A percentile compares a stretch with the other conserved stretches of the same genome.
phyloP scores from a whole-genome alignment of 1,140 invertebrate genomes.

The Thaumetopoea pityocampa region DNA sequence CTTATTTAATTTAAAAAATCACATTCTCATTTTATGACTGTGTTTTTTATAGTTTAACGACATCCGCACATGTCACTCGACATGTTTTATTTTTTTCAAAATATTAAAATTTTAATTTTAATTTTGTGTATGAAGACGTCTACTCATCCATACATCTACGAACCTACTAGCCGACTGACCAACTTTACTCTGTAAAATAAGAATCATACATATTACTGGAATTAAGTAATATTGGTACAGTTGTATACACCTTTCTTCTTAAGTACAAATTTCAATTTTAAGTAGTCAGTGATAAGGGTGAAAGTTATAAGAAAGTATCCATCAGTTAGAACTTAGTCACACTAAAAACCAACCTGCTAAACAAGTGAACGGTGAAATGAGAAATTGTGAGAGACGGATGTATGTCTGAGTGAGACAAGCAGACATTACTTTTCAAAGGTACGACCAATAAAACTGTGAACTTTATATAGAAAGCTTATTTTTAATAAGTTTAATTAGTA shows the following conservation, averaged over 20 bases:
- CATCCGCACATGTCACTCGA: slow-evolving; percentile 40
- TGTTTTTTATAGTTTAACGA: slow-evolving; percentile 24
- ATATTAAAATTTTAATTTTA: slow-evolving; percentile 17
- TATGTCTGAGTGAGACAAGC: slow-evolving; percentile 43
- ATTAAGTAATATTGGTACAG: slow-evolving; percentile 35
- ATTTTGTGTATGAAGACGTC: slow-evolving; percentile 29
- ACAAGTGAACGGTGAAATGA: slow-evolving; percentile 74
- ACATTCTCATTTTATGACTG: slow-evolving; percentile 42
- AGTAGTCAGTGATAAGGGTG: slow-evolving; percentile 13
- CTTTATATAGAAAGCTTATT: too few species aligned
- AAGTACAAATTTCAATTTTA: slow-evolving; percentile 17
- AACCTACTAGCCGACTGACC: slow-evolving; percentile 73
- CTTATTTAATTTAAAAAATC: slow-evolving; percentile 20
- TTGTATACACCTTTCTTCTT: slow-evolving; percentile 31
- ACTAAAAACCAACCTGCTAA: slow-evolving; percentile 51
- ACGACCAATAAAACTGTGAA: slow-evolving; percentile 29
- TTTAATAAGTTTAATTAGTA: too few species aligned
- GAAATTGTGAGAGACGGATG: slow-evolving; percentile 61
- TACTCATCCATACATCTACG: slow-evolving; percentile 28
- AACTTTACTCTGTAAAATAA: slow-evolving; percentile 71
- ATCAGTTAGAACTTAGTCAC: slow-evolving; percentile 46
- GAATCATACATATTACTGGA: slow-evolving; percentile 66
- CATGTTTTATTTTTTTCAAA: slow-evolving; percentile 49
- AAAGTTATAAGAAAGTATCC: too few species aligned
- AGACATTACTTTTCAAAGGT: slow-evolving; percentile 60